phyloP scores from a whole-genome alignment of 2,888 invertebrate species.

The Andrena fulva region DNA sequence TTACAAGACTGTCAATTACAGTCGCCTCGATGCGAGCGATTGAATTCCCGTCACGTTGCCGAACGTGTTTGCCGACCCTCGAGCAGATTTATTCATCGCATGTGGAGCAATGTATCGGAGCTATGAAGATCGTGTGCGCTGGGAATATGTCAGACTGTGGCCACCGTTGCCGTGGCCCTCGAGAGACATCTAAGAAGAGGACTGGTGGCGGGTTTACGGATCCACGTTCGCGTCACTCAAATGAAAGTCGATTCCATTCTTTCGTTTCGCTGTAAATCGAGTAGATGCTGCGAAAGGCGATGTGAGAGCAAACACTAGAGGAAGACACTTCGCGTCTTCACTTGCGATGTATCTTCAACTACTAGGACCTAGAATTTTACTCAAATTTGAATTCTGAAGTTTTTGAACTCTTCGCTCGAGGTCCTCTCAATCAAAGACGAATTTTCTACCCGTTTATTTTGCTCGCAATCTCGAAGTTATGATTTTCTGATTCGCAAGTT shows the following conservation, averaged over 20 bases:
- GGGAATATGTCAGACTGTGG: neutral
- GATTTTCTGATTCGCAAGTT: no score
- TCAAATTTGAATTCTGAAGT: no score
- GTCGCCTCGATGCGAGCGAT: neutral
- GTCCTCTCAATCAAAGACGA: no score
- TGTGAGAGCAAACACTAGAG: no score
- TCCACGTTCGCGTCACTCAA: conserved; percentile 43
- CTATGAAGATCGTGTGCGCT: neutral
- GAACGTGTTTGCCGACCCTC: conserved; percentile 11
- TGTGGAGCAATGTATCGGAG: conserved; percentile 9
- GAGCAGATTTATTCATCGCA: conserved; percentile 26
- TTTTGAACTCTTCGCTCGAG: no score
- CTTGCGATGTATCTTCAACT: no score
- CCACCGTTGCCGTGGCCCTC: neutral
- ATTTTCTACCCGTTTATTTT: no score
- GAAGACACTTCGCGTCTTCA: no score
- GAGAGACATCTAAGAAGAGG: neutral
- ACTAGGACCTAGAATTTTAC: no score
- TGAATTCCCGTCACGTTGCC: conserved; percentile 21
- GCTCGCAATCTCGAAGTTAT: no score
- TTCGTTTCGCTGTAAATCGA: conserved; percentile 21
- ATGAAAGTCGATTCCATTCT: neutral
- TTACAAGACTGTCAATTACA: conserved; percentile 33
- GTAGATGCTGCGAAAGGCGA: neutral
- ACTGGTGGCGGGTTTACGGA: conserved; percentile 57